phyloP scores from a whole-genome alignment of 2,888 invertebrate genomes.

The Elgonia sp. region DNA sequence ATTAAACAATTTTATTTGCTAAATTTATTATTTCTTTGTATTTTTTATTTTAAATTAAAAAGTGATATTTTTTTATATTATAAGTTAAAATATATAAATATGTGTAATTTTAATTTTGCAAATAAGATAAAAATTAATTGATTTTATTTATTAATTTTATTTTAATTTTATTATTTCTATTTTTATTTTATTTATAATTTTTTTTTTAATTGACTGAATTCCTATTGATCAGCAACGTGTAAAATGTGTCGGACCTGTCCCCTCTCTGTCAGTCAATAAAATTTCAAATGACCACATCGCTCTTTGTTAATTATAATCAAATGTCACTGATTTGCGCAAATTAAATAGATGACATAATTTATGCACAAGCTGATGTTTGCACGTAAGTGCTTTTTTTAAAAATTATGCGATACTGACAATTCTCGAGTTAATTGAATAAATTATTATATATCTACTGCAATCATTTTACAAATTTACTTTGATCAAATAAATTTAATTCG shows the following conservation, averaged over 20 bases:
- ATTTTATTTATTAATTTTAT: too few relatives aligned
- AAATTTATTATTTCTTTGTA: too few relatives aligned
- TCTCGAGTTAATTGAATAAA: conserved; percentile 37
- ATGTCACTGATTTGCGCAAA: conserved; percentile 44
- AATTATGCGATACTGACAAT: conserved; percentile 27
- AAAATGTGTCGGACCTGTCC: background rate
- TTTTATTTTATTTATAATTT: too few relatives aligned
- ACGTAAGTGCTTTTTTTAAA: conserved; percentile 17
- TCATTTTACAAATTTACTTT: conserved; percentile 38
- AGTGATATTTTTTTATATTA: too few relatives aligned
- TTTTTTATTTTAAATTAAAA: too few relatives aligned
- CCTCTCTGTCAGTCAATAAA: conserved; percentile 11
- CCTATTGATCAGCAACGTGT: too few relatives aligned
- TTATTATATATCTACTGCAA: conserved; percentile 37
- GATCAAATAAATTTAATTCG: conserved; percentile 19
- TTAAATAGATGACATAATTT: conserved; percentile 45
- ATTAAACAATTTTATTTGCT: too few relatives aligned
- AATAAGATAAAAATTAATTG: too few relatives aligned
- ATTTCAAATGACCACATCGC: conserved; percentile 41
- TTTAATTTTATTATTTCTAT: too few relatives aligned
- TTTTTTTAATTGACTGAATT: too few relatives aligned
- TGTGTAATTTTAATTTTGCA: too few relatives aligned
- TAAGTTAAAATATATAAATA: too few relatives aligned
- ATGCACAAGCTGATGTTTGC: conserved; percentile 25
- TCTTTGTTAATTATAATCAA: conserved; percentile 56